Conservation (phyloP, 2,888 invertebrate species). For the Dendrolimus pini region DNA sequence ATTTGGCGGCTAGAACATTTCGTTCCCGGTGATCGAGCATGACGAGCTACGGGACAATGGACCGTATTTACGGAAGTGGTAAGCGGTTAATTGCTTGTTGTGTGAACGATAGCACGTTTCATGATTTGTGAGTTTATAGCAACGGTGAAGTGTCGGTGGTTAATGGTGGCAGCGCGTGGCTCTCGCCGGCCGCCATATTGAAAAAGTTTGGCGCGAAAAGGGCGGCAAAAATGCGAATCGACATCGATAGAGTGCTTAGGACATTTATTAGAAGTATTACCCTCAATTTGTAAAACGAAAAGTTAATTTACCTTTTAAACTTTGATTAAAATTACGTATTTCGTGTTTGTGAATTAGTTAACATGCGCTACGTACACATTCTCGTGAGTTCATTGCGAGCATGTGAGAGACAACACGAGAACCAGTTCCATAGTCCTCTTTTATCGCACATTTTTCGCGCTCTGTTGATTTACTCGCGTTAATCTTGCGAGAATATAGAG, state of each 20-base stretch:
- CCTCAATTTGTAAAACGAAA: neutral
- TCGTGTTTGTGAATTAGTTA: constrained; percentile 7
- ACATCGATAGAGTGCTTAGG: constrained; percentile 21
- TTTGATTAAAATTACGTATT: no score
- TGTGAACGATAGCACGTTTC: constrained; percentile 54
- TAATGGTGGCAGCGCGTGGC: constrained; percentile 73
- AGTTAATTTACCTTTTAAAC: neutral
- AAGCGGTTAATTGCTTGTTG: constrained; percentile 38
- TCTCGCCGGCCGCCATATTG: constrained; percentile 70
- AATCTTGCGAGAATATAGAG: no score
- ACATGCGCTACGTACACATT: no score
- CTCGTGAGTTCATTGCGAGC: no score
- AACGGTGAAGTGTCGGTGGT: constrained; percentile 75
- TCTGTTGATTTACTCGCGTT: no score
- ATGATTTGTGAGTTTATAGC: constrained; percentile 78
- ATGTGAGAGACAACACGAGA: no score
- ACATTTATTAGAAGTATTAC: constrained; percentile 9
- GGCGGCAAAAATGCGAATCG: constrained; percentile 40
- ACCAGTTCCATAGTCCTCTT: no score
- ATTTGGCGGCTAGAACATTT: constrained; percentile 52
- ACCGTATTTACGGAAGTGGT: constrained; percentile 31
- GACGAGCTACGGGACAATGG: constrained; percentile 28
- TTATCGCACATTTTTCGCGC: no score
- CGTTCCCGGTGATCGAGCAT: constrained; percentile 46
- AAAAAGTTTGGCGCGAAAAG: constrained; percentile 71